Conservation (phyloP, 1,140 invertebrate genomes). For the Drosophila gunungcola region DNA sequence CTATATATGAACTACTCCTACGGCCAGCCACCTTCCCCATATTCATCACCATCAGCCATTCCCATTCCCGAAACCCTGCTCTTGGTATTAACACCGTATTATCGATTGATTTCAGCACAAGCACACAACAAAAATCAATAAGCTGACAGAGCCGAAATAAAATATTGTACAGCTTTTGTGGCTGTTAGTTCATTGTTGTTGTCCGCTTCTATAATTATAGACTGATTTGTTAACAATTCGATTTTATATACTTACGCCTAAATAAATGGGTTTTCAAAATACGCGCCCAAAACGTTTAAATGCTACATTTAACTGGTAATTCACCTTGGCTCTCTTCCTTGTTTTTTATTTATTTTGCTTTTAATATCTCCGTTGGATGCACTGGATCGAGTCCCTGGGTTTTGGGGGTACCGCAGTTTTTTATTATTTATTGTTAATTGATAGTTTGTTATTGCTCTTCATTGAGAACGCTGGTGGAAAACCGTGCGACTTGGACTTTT, state of each 20-base stretch:
- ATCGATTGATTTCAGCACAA: slow-evolving; percentile 80
- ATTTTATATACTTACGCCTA: slow-evolving; percentile 23
- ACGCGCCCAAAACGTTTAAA: slow-evolving; percentile 28
- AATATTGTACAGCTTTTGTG: slow-evolving; percentile 61
- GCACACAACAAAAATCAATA: slow-evolving; percentile 76
- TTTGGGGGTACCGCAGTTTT: not conserved
- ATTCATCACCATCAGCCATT: too few relatives aligned
- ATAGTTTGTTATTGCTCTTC: slow-evolving; percentile 30
- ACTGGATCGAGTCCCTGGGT: slow-evolving; percentile 4
- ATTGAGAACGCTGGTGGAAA: slow-evolving; percentile 29
- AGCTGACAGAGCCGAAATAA: slow-evolving; percentile 60
- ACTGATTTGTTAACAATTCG: slow-evolving; percentile 4
- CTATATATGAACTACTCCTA: slow-evolving; percentile 57
- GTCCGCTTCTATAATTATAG: slow-evolving; percentile 11
- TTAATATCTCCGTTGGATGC: not conserved
- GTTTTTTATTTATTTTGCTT: not conserved
- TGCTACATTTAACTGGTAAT: slow-evolving; percentile 11
- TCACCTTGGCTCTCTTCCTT: slow-evolving; percentile 22
- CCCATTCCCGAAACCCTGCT: slow-evolving; percentile 34
- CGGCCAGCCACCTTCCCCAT: slow-evolving; percentile 18
- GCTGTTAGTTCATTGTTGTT: slow-evolving; percentile 11
- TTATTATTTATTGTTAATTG: slow-evolving; percentile 9
- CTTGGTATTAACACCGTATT: slow-evolving; percentile 83
- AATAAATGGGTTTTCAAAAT: slow-evolving; percentile 37
- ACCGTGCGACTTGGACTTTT: slow-evolving; percentile 62